Percentiles rank a stretch among this genome's conserved stretches.
Evolutionary conservation across 1,140 invertebrate species (phyloP).

Genomic region (Philotrypesis tridentata): DNA sequence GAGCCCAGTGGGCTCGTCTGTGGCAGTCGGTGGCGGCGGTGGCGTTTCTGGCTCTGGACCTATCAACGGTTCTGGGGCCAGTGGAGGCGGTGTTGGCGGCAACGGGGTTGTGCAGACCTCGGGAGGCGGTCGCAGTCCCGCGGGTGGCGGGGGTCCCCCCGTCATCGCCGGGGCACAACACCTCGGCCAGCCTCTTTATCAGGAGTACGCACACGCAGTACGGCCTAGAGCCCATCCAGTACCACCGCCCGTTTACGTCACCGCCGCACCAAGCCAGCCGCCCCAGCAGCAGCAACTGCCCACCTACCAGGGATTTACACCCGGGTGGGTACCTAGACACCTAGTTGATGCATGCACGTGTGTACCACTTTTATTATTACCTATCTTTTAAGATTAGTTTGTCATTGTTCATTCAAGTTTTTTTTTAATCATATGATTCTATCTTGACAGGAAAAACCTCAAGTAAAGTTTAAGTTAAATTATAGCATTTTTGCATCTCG

Average conservation of each 20-base stretch:
- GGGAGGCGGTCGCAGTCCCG: constrained; percentile 66
- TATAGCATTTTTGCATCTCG: constrained; percentile 3
- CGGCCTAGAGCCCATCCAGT: constrained; percentile 69
- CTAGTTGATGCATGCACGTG: constrained; percentile 74
- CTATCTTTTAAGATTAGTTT: not conserved
- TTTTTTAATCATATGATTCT: not conserved
- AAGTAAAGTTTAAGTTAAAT: not conserved
- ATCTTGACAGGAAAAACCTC: not conserved
- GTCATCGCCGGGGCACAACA: constrained; percentile 63
- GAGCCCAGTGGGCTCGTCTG: constrained; percentile 59
- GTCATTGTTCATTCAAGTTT: not conserved
- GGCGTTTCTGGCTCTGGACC: not conserved
- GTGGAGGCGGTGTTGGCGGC: not conserved
- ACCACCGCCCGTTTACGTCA: constrained; percentile 71
- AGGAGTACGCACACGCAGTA: constrained; percentile 69
- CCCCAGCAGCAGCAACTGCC: constrained; percentile 73
- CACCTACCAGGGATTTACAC: constrained; percentile 74
- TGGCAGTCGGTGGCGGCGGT: not conserved
- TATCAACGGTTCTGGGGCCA: constrained; percentile 55
- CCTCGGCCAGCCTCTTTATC: constrained; percentile 71
- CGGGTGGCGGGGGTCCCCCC: constrained; percentile 61
- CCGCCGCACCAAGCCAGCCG: constrained; percentile 67
- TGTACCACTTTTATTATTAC: constrained; percentile 68
- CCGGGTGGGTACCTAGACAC: constrained; percentile 74
- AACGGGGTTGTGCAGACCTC: not conserved